Evolutionary conservation across 2,888 invertebrate species (phyloP).

Genomic region (Amblyjoppa fuscipennis): DNA sequence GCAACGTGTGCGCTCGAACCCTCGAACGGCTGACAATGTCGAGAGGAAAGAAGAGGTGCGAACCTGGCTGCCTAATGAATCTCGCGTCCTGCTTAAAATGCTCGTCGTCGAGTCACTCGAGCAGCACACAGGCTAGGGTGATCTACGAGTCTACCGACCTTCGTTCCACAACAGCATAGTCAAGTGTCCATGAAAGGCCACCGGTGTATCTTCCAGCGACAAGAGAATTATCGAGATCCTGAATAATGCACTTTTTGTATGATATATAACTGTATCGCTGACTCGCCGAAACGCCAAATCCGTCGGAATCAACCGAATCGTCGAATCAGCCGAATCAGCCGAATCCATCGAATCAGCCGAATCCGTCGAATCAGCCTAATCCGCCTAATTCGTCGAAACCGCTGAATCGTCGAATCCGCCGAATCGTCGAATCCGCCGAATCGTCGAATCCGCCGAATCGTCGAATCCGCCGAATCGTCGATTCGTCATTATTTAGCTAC

Average conservation of each 20-base stretch:
- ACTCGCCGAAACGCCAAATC: not conserved
- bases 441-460: too few species aligned
- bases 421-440: too few species aligned
- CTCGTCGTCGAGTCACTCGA: constrained; percentile 61
- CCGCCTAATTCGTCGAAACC: too few species aligned
- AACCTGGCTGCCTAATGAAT: constrained; percentile 77
- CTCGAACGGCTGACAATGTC: not conserved
- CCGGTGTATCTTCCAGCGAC: constrained; percentile 31
- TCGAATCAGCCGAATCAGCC: too few species aligned
- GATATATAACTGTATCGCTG: constrained; percentile 66
- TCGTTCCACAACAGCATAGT: constrained; percentile 33
- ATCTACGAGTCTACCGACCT: constrained; percentile 61
- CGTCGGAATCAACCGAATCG: not conserved
- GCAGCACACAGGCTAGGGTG: constrained; percentile 34
- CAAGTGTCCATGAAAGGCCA: constrained; percentile 19
- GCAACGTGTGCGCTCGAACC: constrained; percentile 37
- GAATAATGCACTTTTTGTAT: constrained; percentile 60
- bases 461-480: too few species aligned
- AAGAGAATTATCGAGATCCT: constrained; percentile 10
- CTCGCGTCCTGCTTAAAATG: constrained; percentile 74
- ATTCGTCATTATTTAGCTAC: not conserved
- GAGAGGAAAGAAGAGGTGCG: constrained; percentile 69
- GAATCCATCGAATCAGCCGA: too few species aligned
- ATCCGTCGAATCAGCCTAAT: not conserved
- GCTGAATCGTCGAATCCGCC: too few species aligned